These are phyloP conservation scores for Daktulosphaira vitifoliae DNA, from an alignment of 1,140 invertebrate species.

Conservation along the genomic window DNA sequence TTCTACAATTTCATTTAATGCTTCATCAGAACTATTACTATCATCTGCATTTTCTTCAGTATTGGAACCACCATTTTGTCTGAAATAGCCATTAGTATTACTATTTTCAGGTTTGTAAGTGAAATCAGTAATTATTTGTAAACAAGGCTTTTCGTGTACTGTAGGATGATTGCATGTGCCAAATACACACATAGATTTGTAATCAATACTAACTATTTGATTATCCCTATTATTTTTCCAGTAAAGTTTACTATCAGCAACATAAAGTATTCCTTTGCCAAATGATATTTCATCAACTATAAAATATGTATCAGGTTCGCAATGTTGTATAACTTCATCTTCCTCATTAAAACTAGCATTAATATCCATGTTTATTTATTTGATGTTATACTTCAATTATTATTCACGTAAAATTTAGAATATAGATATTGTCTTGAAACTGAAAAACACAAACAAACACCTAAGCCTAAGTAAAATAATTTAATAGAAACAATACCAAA, in stretches of 20 bases:
- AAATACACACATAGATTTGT: constrained; percentile 23
- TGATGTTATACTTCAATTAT: no score
- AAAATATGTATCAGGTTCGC: constrained; percentile 1
- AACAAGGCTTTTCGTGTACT: constrained; percentile 17
- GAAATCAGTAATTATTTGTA: constrained; percentile 17
- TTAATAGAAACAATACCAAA: neutral
- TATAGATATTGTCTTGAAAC: constrained; percentile 12
- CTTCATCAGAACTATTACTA: neutral
- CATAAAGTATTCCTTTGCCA: constrained; percentile 19
- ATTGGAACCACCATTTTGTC: neutral
- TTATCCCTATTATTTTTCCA: constrained; percentile 11
- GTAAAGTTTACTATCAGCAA: constrained; percentile 27
- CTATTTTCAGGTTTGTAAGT: constrained; percentile 9
- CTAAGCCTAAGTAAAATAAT: constrained; percentile 10
- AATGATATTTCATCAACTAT: constrained; percentile 9
- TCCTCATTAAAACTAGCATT: constrained; percentile 14
- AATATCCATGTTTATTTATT: constrained; percentile 10
- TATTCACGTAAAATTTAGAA: neutral
- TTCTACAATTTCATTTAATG: neutral
- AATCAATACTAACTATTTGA: constrained; percentile 23
- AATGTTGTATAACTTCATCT: constrained; percentile 7
- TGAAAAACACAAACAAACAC: constrained; percentile 27
- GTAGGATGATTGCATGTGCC: constrained; percentile 26
- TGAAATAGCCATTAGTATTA: neutral
- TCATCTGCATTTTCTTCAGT: neutral